Percentiles rank a stretch among this genome's conserved stretches.
These are phyloP conservation scores for Xylocopa sonorina DNA, from an alignment of 1,140 invertebrate genomes.

Conservation along the genomic window DNA sequence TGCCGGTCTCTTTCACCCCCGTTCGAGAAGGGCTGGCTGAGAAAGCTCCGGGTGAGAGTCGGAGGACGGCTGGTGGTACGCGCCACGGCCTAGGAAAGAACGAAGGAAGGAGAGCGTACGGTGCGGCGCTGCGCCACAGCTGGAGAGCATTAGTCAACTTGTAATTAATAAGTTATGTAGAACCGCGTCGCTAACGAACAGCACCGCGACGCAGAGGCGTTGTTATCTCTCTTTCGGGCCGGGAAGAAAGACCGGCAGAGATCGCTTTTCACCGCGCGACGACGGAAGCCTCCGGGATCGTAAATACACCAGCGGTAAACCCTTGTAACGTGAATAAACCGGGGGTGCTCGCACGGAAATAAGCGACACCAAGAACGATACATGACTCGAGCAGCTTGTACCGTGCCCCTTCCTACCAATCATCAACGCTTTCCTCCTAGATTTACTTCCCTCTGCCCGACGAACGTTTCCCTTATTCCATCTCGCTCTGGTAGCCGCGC, in stretches of 20 bases:
- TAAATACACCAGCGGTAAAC: conserved; percentile 59
- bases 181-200: conserved; percentile 60
- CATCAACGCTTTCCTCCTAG: neutral
- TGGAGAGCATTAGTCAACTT: conserved; percentile 70
- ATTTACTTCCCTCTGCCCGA: neutral
- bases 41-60: conserved; percentile 55
- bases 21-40: conserved; percentile 41
- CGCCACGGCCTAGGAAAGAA: neutral
- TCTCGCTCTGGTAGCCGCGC: no score
- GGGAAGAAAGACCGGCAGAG: conserved; percentile 28
- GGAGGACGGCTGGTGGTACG: conserved; percentile 18
- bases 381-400: no score
- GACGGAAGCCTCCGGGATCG: conserved; percentile 56
- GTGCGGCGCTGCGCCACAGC: conserved; percentile 60
- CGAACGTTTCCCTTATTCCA: neutral
- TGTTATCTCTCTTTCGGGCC: conserved; percentile 37
- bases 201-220: conserved; percentile 38
- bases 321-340: conserved; percentile 62
- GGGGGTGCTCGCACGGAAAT: conserved; percentile 53
- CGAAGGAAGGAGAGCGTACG: conserved; percentile 38
- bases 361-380: conserved; percentile 46
- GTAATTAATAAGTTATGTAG: conserved; percentile 71
- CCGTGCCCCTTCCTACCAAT: neutral
- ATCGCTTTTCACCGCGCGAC: conserved; percentile 41
- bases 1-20: conserved; percentile 42